Conservation (phyloP, 2,113 vertebrate species). For the Dunckerocampus dactyliophorus region DNA sequence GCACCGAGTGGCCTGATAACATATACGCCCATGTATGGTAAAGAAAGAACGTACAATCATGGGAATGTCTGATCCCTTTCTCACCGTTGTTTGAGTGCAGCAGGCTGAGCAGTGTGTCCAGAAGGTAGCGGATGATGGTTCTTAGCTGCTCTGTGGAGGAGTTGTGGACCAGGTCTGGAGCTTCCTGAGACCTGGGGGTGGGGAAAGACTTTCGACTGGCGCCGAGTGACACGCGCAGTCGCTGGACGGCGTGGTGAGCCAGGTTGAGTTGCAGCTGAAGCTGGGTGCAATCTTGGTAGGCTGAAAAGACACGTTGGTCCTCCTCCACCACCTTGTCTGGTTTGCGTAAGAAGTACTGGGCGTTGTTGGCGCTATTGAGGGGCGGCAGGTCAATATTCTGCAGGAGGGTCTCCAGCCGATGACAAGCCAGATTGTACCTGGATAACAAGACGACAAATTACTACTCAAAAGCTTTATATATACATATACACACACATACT, state of each 20-base stretch:
- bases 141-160: slow-evolving; percentile 96
- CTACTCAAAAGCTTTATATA: too few relatives aligned
- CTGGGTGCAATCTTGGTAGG: slow-evolving; percentile 98
- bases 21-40: neutral
- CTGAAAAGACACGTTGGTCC: slow-evolving; percentile 94
- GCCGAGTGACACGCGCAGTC: slow-evolving; percentile 89
- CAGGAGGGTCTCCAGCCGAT: slow-evolving; percentile 92
- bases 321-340: slow-evolving; percentile 98
- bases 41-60: neutral
- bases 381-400: slow-evolving; percentile 97
- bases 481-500: too few relatives aligned
- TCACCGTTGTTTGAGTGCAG: slow-evolving; percentile 95
- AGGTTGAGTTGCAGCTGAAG: slow-evolving; percentile 96
- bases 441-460: slow-evolving; percentile 8
- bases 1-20: slow-evolving; percentile 85
- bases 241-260: slow-evolving; percentile 93
- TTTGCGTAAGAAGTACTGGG: slow-evolving; percentile 95
- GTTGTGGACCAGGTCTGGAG: slow-evolving; percentile 84
- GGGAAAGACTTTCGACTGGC: slow-evolving; percentile 79
- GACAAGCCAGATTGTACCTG: slow-evolving; percentile 97
- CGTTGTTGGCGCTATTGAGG: slow-evolving; percentile 96
- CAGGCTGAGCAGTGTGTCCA: slow-evolving; percentile 96
- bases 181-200: slow-evolving; percentile 68
- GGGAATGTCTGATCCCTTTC: slow-evolving; percentile 22
- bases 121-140: slow-evolving; percentile 92